These are phyloP conservation scores for Andrena dorsata DNA, from an alignment of 2,888 invertebrate genomes.

Conservation along the genomic window DNA sequence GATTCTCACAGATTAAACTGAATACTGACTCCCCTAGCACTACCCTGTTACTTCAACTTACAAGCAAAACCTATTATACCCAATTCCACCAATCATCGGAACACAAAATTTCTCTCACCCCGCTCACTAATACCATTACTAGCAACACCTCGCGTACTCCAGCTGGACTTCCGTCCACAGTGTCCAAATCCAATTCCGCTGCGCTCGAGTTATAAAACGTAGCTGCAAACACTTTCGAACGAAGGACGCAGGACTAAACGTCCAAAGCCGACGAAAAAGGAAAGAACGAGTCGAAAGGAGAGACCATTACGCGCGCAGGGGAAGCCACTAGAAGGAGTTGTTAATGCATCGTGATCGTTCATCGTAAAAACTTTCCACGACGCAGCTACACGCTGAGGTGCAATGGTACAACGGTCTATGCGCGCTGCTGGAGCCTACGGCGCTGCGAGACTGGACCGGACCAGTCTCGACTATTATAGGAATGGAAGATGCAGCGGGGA, in stretches of 20 bases:
- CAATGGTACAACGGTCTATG: conserved; percentile 43
- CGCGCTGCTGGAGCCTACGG: conserved; percentile 46
- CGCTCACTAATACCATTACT: too few relatives aligned
- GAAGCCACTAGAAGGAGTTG: conserved; percentile 31
- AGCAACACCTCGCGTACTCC: too few relatives aligned
- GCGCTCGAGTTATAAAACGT: not conserved
- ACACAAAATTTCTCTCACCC: too few relatives aligned
- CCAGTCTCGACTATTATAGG: conserved; percentile 62
- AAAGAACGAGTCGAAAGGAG: conserved; percentile 16
- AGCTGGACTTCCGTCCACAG: too few relatives aligned
- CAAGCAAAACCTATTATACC: too few relatives aligned
- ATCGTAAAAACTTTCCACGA: conserved; percentile 53
- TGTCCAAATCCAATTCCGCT: too few relatives aligned
- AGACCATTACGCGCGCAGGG: conserved; percentile 9
- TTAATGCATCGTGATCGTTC: conserved; percentile 47
- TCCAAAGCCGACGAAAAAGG: not conserved
- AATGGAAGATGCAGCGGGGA: conserved; percentile 64
- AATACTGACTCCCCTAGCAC: too few relatives aligned
- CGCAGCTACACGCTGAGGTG: conserved; percentile 44
- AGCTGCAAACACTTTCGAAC: conserved; percentile 2
- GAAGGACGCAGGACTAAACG: not conserved
- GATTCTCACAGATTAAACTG: too few relatives aligned
- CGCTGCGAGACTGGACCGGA: conserved; percentile 48
- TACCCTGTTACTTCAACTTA: too few relatives aligned
- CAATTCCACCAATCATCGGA: too few relatives aligned